Evolutionary conservation across 2,888 invertebrate genomes (phyloP).

Genomic region (Melanargia galathea): DNA sequence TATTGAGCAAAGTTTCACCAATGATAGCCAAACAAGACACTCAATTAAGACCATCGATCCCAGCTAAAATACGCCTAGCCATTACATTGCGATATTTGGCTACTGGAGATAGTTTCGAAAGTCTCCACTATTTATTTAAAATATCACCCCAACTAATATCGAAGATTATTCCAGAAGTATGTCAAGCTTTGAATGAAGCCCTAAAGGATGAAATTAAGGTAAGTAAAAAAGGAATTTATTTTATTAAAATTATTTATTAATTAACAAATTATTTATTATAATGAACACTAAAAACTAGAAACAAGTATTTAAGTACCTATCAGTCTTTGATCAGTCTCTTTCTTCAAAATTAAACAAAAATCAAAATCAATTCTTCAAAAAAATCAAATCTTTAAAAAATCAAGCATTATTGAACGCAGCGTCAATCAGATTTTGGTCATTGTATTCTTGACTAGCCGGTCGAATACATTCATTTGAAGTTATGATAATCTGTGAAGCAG

Average conservation of each 20-base stretch:
- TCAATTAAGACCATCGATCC: slow-evolving; percentile 2
- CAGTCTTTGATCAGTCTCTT: too few relatives aligned
- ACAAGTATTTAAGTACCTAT: too few relatives aligned
- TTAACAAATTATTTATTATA: too few relatives aligned
- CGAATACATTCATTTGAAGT: slow-evolving; percentile 22
- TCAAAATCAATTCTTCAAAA: too few relatives aligned
- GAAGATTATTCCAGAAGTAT: slow-evolving; percentile 45
- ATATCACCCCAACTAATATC: slow-evolving; percentile 44
- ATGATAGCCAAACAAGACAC: slow-evolving; percentile 16
- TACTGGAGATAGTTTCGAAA: slow-evolving; percentile 38
- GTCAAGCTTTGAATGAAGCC: slow-evolving; percentile 31
- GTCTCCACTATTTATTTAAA: slow-evolving; percentile 43
- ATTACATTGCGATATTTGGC: slow-evolving; percentile 38
- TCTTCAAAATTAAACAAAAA: too few relatives aligned
- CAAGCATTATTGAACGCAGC: slow-evolving; percentile 15
- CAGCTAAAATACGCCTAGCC: slow-evolving; percentile 17
- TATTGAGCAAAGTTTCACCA: slow-evolving; percentile 18
- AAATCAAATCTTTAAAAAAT: too few relatives aligned
- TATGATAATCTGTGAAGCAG: slow-evolving; percentile 21
- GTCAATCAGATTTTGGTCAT: slow-evolving; percentile 15
- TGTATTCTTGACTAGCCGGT: slow-evolving; percentile 15
- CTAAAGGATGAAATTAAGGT: too few relatives aligned
- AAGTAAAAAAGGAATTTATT: too few relatives aligned
- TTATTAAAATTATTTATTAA: slow-evolving; percentile 23
- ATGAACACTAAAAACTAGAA: too few relatives aligned